A percentile compares a stretch with the other conserved stretches of the same genome.
Conservation (phyloP, 2,797 vertebrate genomes). For the Sphenopsis melanotis region DNA sequence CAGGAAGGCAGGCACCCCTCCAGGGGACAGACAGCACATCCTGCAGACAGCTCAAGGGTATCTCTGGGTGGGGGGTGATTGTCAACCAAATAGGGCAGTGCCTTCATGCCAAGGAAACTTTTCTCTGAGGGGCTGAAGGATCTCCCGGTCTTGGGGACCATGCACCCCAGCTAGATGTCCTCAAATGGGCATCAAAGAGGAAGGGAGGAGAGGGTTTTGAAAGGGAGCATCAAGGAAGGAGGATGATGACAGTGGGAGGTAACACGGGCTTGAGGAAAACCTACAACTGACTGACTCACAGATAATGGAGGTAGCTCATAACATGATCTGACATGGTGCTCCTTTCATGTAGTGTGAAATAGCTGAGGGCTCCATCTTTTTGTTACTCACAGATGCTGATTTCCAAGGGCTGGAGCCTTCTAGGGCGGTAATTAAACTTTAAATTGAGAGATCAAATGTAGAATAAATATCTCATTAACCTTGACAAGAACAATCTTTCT, state of each 20-base stretch:
- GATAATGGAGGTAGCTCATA: not conserved
- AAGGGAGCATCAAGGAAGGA: not conserved
- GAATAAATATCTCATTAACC: constrained; percentile 20
- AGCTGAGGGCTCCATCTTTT: constrained; percentile 4
- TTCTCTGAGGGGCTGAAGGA: not conserved
- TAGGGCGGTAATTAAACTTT: constrained; percentile 24
- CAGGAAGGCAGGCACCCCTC: not conserved
- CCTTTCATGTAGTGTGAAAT: not conserved
- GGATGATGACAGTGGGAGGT: not conserved
- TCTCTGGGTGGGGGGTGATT: not conserved
- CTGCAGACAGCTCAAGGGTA: not conserved
- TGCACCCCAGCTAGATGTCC: not conserved
- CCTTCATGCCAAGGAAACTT: not conserved
- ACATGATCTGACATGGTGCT: not conserved
- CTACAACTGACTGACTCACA: not conserved
- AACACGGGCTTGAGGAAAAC: not conserved
- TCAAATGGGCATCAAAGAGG: not conserved
- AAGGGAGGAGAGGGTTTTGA: not conserved
- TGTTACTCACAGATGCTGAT: not conserved
- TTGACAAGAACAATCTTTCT: not conserved
- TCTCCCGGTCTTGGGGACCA: not conserved
- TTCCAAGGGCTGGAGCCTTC: not conserved
- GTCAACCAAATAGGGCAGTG: not conserved
- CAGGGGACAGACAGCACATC: not conserved
- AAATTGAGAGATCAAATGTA: not conserved